phyloP scores from a whole-genome alignment of 2,888 invertebrate genomes.

The Pristionchus mayeri region DNA sequence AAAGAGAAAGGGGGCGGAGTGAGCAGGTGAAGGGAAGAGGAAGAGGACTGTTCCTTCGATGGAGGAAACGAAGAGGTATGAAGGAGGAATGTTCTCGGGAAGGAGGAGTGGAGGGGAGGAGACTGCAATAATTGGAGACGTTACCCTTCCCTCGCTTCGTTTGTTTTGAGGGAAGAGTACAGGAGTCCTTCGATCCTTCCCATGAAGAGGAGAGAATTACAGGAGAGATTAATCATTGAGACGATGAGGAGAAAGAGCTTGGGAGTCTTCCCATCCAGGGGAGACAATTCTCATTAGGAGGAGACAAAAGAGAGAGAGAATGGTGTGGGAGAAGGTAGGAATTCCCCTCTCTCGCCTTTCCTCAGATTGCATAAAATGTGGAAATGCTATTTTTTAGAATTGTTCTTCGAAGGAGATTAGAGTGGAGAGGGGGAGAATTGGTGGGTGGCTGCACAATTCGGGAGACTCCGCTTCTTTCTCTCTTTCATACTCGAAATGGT shows the following conservation, averaged over 20 bases:
- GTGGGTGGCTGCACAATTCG: not conserved
- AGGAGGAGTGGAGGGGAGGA: not conserved
- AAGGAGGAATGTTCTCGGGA: not conserved
- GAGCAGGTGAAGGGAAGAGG: not conserved
- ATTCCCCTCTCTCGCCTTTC: not conserved
- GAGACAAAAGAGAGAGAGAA: not conserved
- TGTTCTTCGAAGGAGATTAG: too few relatives aligned
- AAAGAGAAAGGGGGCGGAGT: constrained; percentile 27
- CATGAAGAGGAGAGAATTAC: not conserved
- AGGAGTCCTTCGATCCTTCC: not conserved
- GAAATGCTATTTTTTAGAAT: too few relatives aligned
- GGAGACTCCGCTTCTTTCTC: not conserved
- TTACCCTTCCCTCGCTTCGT: not conserved
- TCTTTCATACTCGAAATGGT: constrained; percentile 25
- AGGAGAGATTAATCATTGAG: not conserved
- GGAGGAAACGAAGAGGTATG: constrained; percentile 34
- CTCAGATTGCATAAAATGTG: too few relatives aligned
- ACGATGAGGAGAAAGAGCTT: too few relatives aligned
- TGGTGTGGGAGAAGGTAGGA: too few relatives aligned
- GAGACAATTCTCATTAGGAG: not conserved
- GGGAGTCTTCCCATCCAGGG: not conserved
- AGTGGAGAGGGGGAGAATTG: too few relatives aligned
- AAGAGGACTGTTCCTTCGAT: constrained; percentile 12
- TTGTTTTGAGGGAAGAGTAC: not conserved
- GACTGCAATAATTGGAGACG: not conserved